phyloP scores from a whole-genome alignment of 1,140 invertebrate species.

The Xylocopa sonorina region DNA sequence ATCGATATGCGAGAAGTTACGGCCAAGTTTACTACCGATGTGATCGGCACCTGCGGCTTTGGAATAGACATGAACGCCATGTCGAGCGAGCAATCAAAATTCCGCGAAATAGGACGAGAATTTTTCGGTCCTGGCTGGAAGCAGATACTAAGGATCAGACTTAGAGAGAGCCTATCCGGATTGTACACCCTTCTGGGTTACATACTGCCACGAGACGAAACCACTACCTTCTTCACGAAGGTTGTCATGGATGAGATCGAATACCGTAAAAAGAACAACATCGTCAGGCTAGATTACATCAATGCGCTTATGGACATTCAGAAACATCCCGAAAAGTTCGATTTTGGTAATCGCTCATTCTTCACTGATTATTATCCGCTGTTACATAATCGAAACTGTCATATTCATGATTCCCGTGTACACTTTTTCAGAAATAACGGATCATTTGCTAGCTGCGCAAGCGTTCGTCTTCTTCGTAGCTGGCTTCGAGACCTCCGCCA shows the following conservation, averaged over 20 bases:
- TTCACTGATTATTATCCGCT: not conserved
- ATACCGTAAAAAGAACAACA: not conserved
- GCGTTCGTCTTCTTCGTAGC: slow-evolving; percentile 66
- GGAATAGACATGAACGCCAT: slow-evolving; percentile 80
- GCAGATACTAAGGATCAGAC: slow-evolving; percentile 68
- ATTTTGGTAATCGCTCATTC: slow-evolving; percentile 51
- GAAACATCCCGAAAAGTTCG: slow-evolving; percentile 43
- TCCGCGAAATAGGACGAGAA: slow-evolving; percentile 74
- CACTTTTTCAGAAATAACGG: slow-evolving; percentile 26
- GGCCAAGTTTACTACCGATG: slow-evolving; percentile 82
- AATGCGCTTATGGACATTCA: slow-evolving; percentile 82
- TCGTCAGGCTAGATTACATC: slow-evolving; percentile 68
- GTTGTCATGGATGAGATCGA: slow-evolving; percentile 61
- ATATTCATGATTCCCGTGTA: not conserved
- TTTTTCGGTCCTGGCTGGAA: slow-evolving; percentile 79
- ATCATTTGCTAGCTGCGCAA: slow-evolving; percentile 49
- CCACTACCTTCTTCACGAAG: slow-evolving; percentile 80
- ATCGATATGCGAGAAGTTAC: slow-evolving; percentile 81
- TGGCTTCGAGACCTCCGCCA: slow-evolving; percentile 68
- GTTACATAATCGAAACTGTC: not conserved
- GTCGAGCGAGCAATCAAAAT: slow-evolving; percentile 77
- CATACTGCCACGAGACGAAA: slow-evolving; percentile 61
- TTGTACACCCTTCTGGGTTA: slow-evolving; percentile 60
- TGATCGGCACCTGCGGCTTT: slow-evolving; percentile 77
- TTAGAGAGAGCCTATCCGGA: slow-evolving; percentile 58